Evolutionary conservation across 2,113 vertebrate species (phyloP), one percentile per base, ranked within the genome.

Genomic region (Brienomyrus longianalis): DNA sequence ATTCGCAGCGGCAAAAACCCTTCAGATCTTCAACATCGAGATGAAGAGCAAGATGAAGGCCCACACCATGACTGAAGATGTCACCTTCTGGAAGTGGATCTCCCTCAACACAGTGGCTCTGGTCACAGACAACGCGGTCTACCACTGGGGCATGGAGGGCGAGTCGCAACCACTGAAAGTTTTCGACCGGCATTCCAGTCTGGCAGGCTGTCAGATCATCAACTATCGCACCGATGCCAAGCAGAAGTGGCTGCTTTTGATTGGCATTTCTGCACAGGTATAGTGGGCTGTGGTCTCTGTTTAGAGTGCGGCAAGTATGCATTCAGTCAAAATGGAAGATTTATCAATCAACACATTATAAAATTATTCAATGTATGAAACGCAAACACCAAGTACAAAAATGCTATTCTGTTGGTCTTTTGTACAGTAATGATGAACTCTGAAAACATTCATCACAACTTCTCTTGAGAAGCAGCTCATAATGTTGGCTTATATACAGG

Each of bases 41-140:
- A 99, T 99, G 98, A 99, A 99, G 96, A 99, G 98, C 95, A 99
- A 99, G 96, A 99, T 99, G 98, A 99, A 99, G 95, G 98, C 98
- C 91, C 98, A 99, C 92, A 99, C 98, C 13, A 99, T 99, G 98
- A 99, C 98, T 0, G 98, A 99, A 51, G 98, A 99, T 35, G 98
- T 99, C 94, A 99, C 98, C 89, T 99, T 99, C 94, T 99, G 98
- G 98, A 99, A 99, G 92, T 99, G 98, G 98, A 99, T 99, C 94
- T 99, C 98, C 70, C 96, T 99, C 93, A 99, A 99, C 94, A 99
- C 98, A 0, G 98, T 99, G 21, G 98, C 98, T 85, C 97, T 99
- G 66, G 98, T 99, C 90, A 99, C 98, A 45, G 98, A 99, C 96
- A 99, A 98, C 11, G 98, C 98, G 0, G 98, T 99, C 77, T 99